A percentile compares a stretch with the other conserved stretches of the same genome.
phyloP scores from a whole-genome alignment of 2,113 vertebrate genomes.

The Sprattus sprattus region DNA sequence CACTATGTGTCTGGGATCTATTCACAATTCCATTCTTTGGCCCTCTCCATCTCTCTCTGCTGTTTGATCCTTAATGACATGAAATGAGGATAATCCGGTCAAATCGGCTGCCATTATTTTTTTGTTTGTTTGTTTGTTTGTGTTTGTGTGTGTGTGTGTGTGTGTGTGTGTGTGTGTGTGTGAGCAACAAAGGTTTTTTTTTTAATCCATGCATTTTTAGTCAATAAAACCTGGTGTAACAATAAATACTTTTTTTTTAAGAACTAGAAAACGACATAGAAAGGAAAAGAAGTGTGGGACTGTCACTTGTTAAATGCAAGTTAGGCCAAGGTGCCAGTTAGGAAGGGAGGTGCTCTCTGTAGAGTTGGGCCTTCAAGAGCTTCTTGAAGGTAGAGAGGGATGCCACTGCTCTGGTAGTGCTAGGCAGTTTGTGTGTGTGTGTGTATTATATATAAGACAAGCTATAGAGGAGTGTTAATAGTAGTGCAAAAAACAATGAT shows the following conservation, averaged over 20 bases:
- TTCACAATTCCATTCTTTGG: background rate
- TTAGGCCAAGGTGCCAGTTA: too few species aligned
- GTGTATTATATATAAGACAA: background rate
- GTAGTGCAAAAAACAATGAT: too few species aligned
- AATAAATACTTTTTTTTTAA: too few species aligned
- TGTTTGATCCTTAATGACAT: constrained; percentile 14
- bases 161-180: background rate
- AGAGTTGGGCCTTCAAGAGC: too few species aligned
- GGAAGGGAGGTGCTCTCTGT: too few species aligned
- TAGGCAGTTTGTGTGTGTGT: background rate
- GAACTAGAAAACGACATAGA: too few species aligned
- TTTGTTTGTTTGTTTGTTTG: background rate
- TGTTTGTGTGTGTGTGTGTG: background rate
- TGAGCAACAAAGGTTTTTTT: background rate
- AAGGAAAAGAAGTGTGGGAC: too few species aligned
- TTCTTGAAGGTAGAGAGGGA: too few species aligned
- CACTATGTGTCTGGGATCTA: background rate
- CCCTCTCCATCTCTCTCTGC: background rate
- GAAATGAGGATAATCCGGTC: background rate
- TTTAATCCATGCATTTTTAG: background rate
- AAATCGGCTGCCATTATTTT: background rate
- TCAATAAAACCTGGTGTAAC: too few species aligned
- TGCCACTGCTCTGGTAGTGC: too few species aligned
- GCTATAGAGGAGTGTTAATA: too few species aligned
- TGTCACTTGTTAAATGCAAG: too few species aligned